Conservation (phyloP, 2,797 vertebrate species). For the Leptodactylus fallax region DNA sequence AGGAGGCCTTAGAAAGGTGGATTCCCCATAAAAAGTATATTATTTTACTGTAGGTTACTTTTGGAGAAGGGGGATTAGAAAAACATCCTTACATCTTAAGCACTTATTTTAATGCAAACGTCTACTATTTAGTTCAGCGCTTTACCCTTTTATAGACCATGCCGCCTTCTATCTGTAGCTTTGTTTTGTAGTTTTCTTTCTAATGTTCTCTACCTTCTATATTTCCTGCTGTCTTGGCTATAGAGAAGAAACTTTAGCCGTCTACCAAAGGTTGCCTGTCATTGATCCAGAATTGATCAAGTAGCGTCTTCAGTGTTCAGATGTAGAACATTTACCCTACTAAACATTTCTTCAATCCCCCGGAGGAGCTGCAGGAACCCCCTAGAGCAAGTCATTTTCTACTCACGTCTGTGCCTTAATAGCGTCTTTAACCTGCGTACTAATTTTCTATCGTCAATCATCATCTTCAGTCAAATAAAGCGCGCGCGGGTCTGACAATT, state of each 20-base stretch:
- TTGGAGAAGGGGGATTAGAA: too few species aligned
- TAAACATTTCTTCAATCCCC: slow-evolving; percentile 19
- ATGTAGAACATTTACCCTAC: slow-evolving; percentile 14
- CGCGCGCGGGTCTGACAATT: slow-evolving; percentile 37
- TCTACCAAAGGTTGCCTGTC: background rate
- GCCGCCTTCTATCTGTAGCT: too few species aligned
- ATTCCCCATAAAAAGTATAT: too few species aligned
- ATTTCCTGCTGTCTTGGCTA: background rate
- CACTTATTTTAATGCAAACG: too few species aligned
- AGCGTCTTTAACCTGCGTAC: slow-evolving; percentile 29
- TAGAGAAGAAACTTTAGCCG: background rate
- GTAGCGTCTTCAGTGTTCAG: background rate
- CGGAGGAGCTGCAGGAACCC: background rate
- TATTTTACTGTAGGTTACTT: too few species aligned
- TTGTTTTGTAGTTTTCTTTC: too few species aligned
- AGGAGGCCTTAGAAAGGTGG: too few species aligned
- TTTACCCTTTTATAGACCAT: too few species aligned
- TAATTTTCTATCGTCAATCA: slow-evolving; percentile 29
- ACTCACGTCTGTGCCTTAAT: slow-evolving; percentile 11
- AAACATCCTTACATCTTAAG: too few species aligned
- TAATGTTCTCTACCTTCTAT: background rate
- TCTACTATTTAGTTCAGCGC: too few species aligned
- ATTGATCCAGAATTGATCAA: background rate
- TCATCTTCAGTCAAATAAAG: slow-evolving; percentile 30
- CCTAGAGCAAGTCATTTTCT: slow-evolving; percentile 24